Conservation (phyloP, 2,888 invertebrate genomes). For the Formica aserva region DNA sequence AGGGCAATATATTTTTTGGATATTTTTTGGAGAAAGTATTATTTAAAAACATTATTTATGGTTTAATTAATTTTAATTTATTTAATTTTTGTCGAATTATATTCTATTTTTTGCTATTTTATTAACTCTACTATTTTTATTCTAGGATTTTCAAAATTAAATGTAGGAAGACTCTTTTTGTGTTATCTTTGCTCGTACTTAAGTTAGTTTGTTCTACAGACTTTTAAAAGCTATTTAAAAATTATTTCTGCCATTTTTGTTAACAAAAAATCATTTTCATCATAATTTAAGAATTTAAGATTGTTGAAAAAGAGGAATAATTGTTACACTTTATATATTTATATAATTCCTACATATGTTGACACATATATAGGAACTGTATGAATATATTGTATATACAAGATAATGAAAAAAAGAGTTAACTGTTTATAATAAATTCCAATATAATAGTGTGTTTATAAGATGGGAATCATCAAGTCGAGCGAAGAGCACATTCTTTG, state of each 20-base stretch:
- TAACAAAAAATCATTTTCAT: background rate
- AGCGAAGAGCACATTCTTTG: slow-evolving; percentile 4
- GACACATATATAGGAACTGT: too few species aligned
- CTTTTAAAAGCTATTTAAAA: background rate
- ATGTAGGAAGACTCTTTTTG: background rate
- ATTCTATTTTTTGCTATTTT: background rate
- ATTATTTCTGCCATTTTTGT: background rate
- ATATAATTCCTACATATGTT: too few species aligned
- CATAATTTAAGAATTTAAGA: background rate
- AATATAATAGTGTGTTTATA: background rate
- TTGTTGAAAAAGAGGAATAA: background rate
- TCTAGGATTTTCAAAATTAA: background rate
- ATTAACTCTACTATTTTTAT: background rate
- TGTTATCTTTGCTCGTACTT: background rate
- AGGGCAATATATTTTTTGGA: background rate
- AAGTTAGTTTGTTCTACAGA: background rate
- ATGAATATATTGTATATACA: background rate
- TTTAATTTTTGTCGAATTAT: background rate
- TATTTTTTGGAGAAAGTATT: background rate
- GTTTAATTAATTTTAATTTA: too few species aligned
- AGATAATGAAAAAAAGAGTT: background rate
- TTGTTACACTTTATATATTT: background rate
- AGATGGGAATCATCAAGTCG: slow-evolving; percentile 21
- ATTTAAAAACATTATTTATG: background rate
- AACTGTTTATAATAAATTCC: slow-evolving; percentile 37